Conservation (phyloP, 2,797 vertebrate species). For the Pampus argenteus region DNA sequence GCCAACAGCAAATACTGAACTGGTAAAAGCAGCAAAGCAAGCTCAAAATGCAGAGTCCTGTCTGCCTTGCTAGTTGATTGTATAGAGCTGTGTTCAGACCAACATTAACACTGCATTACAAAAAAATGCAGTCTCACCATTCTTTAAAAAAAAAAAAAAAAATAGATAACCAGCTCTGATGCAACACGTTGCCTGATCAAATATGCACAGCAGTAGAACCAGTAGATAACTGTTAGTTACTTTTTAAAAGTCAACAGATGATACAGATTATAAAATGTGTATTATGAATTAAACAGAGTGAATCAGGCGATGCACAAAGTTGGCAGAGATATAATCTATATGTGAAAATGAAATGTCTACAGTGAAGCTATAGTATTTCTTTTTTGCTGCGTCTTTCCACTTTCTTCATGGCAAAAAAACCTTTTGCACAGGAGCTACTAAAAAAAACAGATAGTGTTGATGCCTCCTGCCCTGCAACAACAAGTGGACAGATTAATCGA, state of each 20-base stretch:
- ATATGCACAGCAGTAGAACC: too few species aligned
- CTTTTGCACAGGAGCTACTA: slow-evolving; percentile 20
- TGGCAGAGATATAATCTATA: not conserved
- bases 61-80: not conserved
- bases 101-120: slow-evolving; percentile 7
- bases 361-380: slow-evolving; percentile 4
- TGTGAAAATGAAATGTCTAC: slow-evolving; percentile 5
- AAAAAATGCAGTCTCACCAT: not conserved
- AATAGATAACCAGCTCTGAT: too few species aligned
- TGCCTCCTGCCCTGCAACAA: slow-evolving; percentile 39
- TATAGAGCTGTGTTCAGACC: not conserved
- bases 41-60: not conserved
- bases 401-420: slow-evolving; percentile 25
- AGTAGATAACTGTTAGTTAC: not conserved
- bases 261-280: too few species aligned
- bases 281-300: not conserved
- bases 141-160: too few species aligned
- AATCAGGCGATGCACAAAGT: not conserved
- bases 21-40: not conserved
- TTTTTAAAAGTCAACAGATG: not conserved
- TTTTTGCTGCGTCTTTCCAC: not conserved
- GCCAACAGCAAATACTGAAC: slow-evolving; percentile 7
- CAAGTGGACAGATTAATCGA: slow-evolving; percentile 53
- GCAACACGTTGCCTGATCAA: too few species aligned
- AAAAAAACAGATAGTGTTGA: slow-evolving; percentile 55